Conservation (phyloP, 2,113 vertebrate species). For the Sorex fumeus region DNA sequence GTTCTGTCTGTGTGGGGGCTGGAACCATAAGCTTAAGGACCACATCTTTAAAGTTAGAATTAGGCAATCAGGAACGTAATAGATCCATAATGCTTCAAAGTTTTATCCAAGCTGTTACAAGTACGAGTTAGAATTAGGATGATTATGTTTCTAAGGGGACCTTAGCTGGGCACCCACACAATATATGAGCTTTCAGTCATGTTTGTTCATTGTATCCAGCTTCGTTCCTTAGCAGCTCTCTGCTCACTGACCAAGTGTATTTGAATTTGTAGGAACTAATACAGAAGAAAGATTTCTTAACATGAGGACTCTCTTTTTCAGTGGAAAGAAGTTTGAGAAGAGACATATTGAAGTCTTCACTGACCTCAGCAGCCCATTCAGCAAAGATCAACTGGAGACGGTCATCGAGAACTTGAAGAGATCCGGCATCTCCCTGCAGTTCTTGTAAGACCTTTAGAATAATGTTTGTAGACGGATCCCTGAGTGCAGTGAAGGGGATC, state of each 20-base stretch:
- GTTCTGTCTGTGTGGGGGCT: not conserved
- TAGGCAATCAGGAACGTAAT: not conserved
- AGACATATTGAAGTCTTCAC: constrained; percentile 94
- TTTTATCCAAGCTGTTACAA: constrained; percentile 11
- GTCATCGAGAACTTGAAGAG: constrained; percentile 94
- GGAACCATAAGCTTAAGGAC: not conserved
- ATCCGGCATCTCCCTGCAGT: constrained; percentile 93
- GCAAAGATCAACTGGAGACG: constrained; percentile 92
- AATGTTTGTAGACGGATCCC: not conserved
- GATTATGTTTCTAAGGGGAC: not conserved
- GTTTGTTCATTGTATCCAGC: not conserved
- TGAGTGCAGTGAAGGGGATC: not conserved
- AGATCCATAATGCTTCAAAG: constrained; percentile 22
- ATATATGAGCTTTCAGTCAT: not conserved
- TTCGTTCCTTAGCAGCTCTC: not conserved
- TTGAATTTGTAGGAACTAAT: constrained; percentile 39
- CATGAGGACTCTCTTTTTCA: constrained; percentile 81
- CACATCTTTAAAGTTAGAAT: constrained; percentile 1
- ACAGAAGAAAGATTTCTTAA: constrained; percentile 47
- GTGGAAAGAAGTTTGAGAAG: constrained; percentile 94
- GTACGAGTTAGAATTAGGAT: not conserved
- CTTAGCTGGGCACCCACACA: not conserved
- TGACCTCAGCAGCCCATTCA: constrained; percentile 93
- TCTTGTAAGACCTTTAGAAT: constrained; percentile 93
- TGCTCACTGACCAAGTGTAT: constrained; percentile 28